Percentiles rank a stretch among this genome's conserved stretches.
Evolutionary conservation across 2,888 invertebrate genomes (phyloP).

Genomic region (Metopia argyrocephala): DNA sequence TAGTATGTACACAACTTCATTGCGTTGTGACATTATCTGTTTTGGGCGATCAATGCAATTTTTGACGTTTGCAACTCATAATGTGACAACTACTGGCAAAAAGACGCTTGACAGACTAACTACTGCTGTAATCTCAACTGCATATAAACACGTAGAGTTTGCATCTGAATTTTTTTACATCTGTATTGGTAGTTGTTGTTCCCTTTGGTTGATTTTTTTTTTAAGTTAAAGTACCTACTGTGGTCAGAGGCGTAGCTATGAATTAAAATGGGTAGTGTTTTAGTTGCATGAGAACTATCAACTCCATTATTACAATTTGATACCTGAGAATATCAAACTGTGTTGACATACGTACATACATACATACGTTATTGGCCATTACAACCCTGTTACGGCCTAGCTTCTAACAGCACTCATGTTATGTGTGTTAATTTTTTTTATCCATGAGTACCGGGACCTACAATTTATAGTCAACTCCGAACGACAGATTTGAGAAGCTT

Average conservation of each 20-base stretch:
- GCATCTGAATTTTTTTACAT: slow-evolving; percentile 5
- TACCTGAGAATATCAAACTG: not conserved
- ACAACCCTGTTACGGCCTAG: too few species aligned
- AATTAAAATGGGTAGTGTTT: not conserved
- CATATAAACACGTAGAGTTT: slow-evolving; percentile 36
- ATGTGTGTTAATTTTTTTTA: too few species aligned
- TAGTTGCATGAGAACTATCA: not conserved
- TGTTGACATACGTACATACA: not conserved
- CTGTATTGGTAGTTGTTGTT: not conserved
- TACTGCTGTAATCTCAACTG: slow-evolving; percentile 56
- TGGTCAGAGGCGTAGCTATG: slow-evolving; percentile 18
- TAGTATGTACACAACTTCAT: slow-evolving; percentile 64
- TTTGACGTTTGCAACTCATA: slow-evolving; percentile 65
- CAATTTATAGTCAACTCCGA: too few species aligned
- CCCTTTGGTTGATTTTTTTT: slow-evolving; percentile 15
- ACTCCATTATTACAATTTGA: too few species aligned
- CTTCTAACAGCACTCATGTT: too few species aligned
- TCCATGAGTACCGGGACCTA: too few species aligned
- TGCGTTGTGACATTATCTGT: slow-evolving; percentile 65
- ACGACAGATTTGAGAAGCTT: too few species aligned
- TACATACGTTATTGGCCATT: too few species aligned
- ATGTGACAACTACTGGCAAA: slow-evolving; percentile 62
- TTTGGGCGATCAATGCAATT: slow-evolving; percentile 66
- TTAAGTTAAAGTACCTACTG: slow-evolving; percentile 4
- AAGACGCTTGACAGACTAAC: slow-evolving; percentile 36